These are phyloP conservation scores for Nezara viridula DNA, from an alignment of 2,888 invertebrate genomes.

Conservation along the genomic window DNA sequence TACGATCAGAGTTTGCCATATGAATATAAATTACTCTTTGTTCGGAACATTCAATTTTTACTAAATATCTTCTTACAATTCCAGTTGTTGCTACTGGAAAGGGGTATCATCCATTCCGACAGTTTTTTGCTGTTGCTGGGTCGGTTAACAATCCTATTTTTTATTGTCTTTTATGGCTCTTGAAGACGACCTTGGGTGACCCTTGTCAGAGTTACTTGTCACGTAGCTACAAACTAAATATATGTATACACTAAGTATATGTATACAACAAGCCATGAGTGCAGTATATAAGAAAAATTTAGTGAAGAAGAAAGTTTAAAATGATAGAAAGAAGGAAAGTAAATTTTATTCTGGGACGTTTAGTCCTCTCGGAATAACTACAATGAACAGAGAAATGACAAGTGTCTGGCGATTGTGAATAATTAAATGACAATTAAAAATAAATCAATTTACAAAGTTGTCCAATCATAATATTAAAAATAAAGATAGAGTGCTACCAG, in stretches of 20 bases:
- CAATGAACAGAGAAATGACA: too few species aligned
- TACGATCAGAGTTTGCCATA: too few species aligned
- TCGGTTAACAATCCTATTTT: not conserved
- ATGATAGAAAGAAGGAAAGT: too few species aligned
- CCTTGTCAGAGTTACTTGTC: not conserved
- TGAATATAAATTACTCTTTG: too few species aligned
- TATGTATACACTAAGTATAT: not conserved
- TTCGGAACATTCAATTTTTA: too few species aligned
- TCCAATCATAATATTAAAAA: too few species aligned
- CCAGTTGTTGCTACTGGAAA: not conserved
- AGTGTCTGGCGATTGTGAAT: too few species aligned
- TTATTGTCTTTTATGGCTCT: not conserved
- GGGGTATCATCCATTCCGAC: slow-evolving; percentile 4
- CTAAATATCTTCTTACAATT: not conserved
- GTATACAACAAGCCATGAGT: not conserved
- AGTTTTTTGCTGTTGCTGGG: not conserved
- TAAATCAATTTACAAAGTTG: too few species aligned
- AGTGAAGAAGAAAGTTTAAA: not conserved
- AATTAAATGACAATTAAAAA: too few species aligned
- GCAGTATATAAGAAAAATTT: not conserved
- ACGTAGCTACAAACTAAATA: not conserved
- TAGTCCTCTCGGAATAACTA: too few species aligned
- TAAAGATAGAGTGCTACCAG: too few species aligned
- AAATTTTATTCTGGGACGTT: too few species aligned
- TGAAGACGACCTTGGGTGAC: not conserved